Base-by-base conservation (phyloP, 2,888 invertebrate genomes). In the Arge pagana region DNA sequence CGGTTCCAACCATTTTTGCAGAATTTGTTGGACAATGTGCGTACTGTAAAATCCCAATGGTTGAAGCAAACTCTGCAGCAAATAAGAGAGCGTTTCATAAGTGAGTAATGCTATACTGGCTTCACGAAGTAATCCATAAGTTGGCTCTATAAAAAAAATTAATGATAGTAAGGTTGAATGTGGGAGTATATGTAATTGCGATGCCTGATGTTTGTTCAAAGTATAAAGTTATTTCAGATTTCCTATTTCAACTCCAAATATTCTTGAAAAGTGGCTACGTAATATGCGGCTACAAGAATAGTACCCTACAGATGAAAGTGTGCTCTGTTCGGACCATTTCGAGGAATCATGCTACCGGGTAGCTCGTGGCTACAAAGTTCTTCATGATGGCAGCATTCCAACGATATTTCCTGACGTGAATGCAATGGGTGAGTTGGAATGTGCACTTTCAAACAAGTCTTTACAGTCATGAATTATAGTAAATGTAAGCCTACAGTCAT, bases 1-100 rank as follows among this genome's bases (percentile, higher is more conserved):
- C 18, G 16, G 36, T 36, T 6, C 36, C 36, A n/a, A 36, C 36
- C 10, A 13, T 36, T 36, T 36, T 36, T 36, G n/a, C 18, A 16
- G 36, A 36, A 10, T 6, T n/a, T 1, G 13, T n/a, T n/a, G 5
- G 33, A 33, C n/a, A 33, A 33, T 33, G 33, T n/a, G 33, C 33
- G 7, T 33, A 33, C 33, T 33, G 33, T 13, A 33, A 33, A 33
- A n/a, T 2, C 13, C 7, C 33, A 5, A n/a, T 5, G 6, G 33
- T 8, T 10, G 7, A 13, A 18, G 18, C n/a, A 6, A 36, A 16
- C 10, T 6, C n/a, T 19, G 10, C 16, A 36, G 36, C 10, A n/a
- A 19, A 8, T 3, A 36, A 7, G 8, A 36, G 36, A 36, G 6
- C 18, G 7, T 36, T 36, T 7, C 36, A 36, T 18, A 36, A 18